Percentiles rank a stretch among this genome's conserved stretches.
These are phyloP conservation scores for Liolophura sinensis DNA, from an alignment of 1,140 invertebrate genomes.

Conservation along the genomic window DNA sequence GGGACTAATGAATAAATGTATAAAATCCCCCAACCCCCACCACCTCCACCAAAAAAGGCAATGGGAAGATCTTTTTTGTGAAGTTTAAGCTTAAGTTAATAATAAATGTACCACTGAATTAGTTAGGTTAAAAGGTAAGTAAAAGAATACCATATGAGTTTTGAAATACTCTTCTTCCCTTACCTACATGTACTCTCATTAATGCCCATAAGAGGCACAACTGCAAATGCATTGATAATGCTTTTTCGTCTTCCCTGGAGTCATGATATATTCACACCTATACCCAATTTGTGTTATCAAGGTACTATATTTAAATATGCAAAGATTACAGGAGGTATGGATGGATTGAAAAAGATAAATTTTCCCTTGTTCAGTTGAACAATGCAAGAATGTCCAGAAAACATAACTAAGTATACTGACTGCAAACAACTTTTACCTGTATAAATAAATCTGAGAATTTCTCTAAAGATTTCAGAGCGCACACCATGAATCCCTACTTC, in stretches of 20 bases:
- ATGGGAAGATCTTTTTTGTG: too few relatives aligned
- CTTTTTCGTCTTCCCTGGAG: background rate
- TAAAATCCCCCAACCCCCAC: too few relatives aligned
- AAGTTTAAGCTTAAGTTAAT: too few relatives aligned
- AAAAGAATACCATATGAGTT: too few relatives aligned
- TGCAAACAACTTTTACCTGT: conserved; percentile 66
- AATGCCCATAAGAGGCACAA: too few relatives aligned
- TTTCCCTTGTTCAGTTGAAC: background rate
- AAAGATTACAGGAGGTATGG: background rate
- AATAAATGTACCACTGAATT: too few relatives aligned
- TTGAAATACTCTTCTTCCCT: too few relatives aligned
- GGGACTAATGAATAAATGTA: too few relatives aligned
- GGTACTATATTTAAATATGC: background rate
- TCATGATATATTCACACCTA: background rate
- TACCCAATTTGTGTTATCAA: background rate
- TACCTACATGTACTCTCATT: too few relatives aligned
- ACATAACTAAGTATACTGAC: background rate
- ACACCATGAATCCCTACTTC: conserved; percentile 76
- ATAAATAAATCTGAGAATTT: conserved; percentile 87
- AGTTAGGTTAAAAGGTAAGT: too few relatives aligned
- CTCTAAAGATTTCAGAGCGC: conserved; percentile 72
- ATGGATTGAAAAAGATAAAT: background rate
- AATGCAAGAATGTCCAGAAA: background rate
- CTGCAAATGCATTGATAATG: too few relatives aligned
- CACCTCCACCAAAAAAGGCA: too few relatives aligned